These are phyloP conservation scores for Conomelus anceps DNA, from an alignment of 2,888 invertebrate species.

Conservation along the genomic window DNA sequence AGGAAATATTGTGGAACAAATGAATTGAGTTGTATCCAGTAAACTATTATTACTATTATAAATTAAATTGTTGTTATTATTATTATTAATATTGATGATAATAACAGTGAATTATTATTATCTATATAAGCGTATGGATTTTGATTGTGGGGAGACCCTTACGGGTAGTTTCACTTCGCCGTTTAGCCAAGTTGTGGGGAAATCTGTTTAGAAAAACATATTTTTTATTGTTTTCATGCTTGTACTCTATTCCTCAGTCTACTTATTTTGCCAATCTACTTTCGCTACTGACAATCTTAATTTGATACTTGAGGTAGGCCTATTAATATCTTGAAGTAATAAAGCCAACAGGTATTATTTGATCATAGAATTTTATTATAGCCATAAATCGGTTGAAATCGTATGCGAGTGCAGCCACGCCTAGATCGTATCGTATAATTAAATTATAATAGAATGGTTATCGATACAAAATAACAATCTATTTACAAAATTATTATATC, in stretches of 20 bases:
- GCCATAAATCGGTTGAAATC: neutral
- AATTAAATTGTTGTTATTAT: no score
- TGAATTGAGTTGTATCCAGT: no score
- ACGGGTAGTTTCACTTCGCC: no score
- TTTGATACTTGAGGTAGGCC: neutral
- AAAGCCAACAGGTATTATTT: neutral
- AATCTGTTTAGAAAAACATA: no score
- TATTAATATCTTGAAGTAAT: neutral
- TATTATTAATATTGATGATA: no score
- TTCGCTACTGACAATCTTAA: neutral
- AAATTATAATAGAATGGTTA: neutral
- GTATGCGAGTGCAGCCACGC: neutral
- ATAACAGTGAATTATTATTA: no score
- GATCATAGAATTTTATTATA: neutral
- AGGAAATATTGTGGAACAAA: no score
- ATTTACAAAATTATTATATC: neutral
- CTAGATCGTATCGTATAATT: neutral
- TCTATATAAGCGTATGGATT: no score
- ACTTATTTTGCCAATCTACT: neutral
- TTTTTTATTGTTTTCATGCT: no score
- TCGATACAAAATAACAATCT: neutral
- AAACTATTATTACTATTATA: no score
- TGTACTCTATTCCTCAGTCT: neutral
- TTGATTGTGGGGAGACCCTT: no score
- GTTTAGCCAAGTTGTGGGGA: no score